Percentiles rank a stretch among this genome's conserved stretches.
Evolutionary conservation across 2,888 invertebrate species (phyloP).

Genomic region (Agonum fuliginosum): DNA sequence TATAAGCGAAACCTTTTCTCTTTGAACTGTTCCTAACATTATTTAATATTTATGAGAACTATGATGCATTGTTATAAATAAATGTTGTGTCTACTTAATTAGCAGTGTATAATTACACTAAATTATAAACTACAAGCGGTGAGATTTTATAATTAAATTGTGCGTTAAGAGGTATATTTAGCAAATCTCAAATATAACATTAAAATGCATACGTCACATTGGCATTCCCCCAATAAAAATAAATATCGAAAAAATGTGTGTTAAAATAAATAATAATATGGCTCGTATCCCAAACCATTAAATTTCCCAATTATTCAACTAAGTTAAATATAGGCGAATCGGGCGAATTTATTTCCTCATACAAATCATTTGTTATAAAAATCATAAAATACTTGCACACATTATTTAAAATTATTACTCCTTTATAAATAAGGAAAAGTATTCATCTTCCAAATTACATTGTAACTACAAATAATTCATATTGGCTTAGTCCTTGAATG

Average conservation of each 20-base stretch:
- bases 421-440: too few relatives aligned
- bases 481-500: too few relatives aligned
- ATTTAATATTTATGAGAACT: too few relatives aligned
- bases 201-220: constrained; percentile 15
- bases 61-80: too few relatives aligned
- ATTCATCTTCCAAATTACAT: too few relatives aligned
- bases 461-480: too few relatives aligned
- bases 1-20: background rate
- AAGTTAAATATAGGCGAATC: background rate
- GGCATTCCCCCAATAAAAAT: constrained; percentile 46
- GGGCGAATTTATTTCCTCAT: background rate
- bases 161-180: background rate
- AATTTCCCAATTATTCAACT: constrained; percentile 43
- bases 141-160: background rate
- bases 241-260: constrained; percentile 39
- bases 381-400: too few relatives aligned
- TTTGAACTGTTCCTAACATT: background rate
- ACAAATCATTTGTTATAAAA: too few relatives aligned
- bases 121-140: background rate
- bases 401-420: too few relatives aligned
- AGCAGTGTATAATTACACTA: too few relatives aligned
- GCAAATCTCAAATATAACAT: background rate
- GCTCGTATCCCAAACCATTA: constrained; percentile 32
- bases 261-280: constrained; percentile 28
- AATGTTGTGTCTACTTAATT: too few relatives aligned